Percentiles rank a stretch among this genome's conserved stretches.
These are phyloP conservation scores for Drusus annulatus DNA, from an alignment of 1,140 invertebrate genomes.

Conservation along the genomic window DNA sequence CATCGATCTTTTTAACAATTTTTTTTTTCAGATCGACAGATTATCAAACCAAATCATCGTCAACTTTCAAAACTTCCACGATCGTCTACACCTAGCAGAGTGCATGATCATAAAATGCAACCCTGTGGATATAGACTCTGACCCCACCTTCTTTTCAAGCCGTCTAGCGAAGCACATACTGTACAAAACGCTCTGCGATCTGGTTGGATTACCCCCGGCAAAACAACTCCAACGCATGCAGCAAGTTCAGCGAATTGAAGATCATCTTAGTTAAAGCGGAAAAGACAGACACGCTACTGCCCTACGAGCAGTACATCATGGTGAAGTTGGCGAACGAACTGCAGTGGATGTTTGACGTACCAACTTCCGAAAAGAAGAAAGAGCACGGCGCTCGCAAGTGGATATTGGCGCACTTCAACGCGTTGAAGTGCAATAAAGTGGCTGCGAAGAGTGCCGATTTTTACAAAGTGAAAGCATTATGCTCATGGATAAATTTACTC, in stretches of 20 bases:
- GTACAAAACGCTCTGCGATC: conserved; percentile 13
- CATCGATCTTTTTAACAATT: no score
- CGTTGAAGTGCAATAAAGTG: conserved; percentile 15
- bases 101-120: conserved; percentile 29
- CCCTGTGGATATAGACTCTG: conserved; percentile 19
- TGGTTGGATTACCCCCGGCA: conserved; percentile 24
- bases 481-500: conserved; percentile 4
- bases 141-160: conserved; percentile 3
- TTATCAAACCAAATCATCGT: conserved; percentile 19
- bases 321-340: conserved; percentile 17
- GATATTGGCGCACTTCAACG: conserved; percentile 23
- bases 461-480: conserved; percentile 31
- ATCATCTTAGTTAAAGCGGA: conserved; percentile 15
- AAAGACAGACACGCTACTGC: neutral
- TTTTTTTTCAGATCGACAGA: conserved; percentile 22
- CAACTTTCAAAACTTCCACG: conserved; percentile 39
- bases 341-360: conserved; percentile 8
- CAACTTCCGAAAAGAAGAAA: neutral
- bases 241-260: conserved; percentile 22
- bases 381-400: conserved; percentile 27
- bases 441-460: conserved; percentile 4
- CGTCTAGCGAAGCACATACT: conserved; percentile 32
- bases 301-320: conserved; percentile 44
- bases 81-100: conserved; percentile 30
- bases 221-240: neutral